Conservation (phyloP, 37 sponge, comb jelly and placozoan species). For the Diacarnus erythraeanus region DNA sequence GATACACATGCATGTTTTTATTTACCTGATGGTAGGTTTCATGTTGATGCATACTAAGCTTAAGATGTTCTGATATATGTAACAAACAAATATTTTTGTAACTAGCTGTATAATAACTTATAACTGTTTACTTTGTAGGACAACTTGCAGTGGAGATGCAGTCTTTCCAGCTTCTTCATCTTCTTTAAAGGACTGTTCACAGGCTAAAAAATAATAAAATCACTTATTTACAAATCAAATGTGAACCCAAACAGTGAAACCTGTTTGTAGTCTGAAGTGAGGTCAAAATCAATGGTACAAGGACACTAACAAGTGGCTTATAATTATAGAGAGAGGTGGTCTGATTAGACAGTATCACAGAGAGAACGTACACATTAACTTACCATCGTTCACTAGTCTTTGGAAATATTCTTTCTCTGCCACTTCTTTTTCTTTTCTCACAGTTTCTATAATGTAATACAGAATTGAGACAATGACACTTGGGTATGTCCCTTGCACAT, state of each 20-base stretch:
- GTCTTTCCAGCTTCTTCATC: neutral
- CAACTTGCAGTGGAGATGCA: constrained; percentile 51
- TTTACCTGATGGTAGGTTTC: constrained; percentile 52
- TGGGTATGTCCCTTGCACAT: too few relatives aligned
- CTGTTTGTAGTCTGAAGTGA: neutral
- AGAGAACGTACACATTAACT: neutral
- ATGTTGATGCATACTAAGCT: constrained; percentile 43
- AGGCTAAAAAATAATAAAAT: neutral
- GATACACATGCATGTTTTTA: too few relatives aligned
- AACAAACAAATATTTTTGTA: too few relatives aligned
- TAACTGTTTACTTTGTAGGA: constrained; percentile 44
- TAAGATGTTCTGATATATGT: constrained; percentile 74
- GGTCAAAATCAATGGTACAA: too few relatives aligned
- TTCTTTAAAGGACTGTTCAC: constrained; percentile 5
- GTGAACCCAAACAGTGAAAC: neutral
- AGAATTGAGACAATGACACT: too few relatives aligned
- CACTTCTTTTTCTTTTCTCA: constrained; percentile 15
- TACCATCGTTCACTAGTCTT: constrained; percentile 29
- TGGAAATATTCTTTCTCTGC: constrained; percentile 48
- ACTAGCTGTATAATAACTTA: neutral
- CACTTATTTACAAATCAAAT: neutral
- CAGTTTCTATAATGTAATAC: constrained; percentile 1
- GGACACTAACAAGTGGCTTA: too few relatives aligned
- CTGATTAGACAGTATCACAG: too few relatives aligned
- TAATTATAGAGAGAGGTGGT: too few relatives aligned